Evolutionary conservation across 2,888 invertebrate genomes (phyloP), one percentile per base, ranked within the genome.

Genomic region (Cryptus armator): DNA sequence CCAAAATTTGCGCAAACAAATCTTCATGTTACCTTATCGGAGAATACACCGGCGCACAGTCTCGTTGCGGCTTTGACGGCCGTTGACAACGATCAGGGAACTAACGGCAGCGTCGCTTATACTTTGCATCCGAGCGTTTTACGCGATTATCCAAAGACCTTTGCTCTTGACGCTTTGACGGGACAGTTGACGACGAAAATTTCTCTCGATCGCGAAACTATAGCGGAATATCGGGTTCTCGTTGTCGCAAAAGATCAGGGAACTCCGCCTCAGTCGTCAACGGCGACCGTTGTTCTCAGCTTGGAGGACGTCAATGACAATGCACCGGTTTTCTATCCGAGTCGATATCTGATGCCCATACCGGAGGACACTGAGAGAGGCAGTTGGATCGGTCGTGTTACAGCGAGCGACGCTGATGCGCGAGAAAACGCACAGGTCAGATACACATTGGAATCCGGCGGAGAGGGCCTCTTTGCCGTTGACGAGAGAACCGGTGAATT

Each of bases 191-290:
- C 97, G 85, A 97, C 97, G 14, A 96, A 96, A 89, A 95, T 95
- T 77, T 95, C 96, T 91, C 95, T 99, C 87, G 99, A 99, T 94
- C 95, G 99, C 89, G 98, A 98, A 95, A 96, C 95, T 89, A 96
- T 96, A 86, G 95, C 97, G 9, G 94, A 96, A 85, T 99, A 98
- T 93, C 96, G 96, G 92, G 96, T 99, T 88, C 95, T 96, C 91
- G 97, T 99, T 2, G 95, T 98, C 77, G 99, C 99, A 14, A 97
- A 96, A 94, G 99, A 99, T 95, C 98, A 98, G 94, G 99, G 99
- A 9, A 96, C 96, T 90, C 98, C 98, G 43, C 97, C 98, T 0
- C 97, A 98, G 92, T 98, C 98, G 19, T 98, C 99, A 7, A 98
- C 98, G 0, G 98, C 98, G 9, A 97, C 98, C 0, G 96, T 99